Evolutionary conservation across 2,888 invertebrate species (phyloP).

Genomic region (Dione juno): DNA sequence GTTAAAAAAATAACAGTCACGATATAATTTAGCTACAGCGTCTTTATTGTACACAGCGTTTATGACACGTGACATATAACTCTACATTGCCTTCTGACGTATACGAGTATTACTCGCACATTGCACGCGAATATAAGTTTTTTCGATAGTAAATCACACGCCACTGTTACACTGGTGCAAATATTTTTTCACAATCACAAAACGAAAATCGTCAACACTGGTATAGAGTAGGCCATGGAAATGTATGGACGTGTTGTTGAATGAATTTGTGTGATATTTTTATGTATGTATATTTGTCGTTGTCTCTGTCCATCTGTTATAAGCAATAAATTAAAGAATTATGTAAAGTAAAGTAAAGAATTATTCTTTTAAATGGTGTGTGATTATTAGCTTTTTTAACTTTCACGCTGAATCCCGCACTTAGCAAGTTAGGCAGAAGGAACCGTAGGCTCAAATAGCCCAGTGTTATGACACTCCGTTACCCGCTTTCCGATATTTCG

Average conservation of each 20-base stretch:
- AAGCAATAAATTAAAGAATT: no score
- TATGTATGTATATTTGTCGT: no score
- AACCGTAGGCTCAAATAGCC: no score
- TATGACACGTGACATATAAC: slow-evolving; percentile 6
- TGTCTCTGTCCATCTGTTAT: no score
- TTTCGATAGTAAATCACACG: slow-evolving; percentile 32
- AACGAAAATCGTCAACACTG: slow-evolving; percentile 34
- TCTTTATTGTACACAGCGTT: not conserved
- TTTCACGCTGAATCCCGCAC: no score
- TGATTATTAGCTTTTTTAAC: no score
- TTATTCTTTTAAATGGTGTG: no score
- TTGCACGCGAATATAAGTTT: slow-evolving; percentile 20
- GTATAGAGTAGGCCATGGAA: slow-evolving; percentile 16
- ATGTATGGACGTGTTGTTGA: not conserved
- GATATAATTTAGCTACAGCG: not conserved
- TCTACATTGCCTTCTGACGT: slow-evolving; percentile 15
- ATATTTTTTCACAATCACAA: slow-evolving; percentile 43
- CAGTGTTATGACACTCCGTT: no score
- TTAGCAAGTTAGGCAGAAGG: no score
- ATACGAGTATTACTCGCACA: slow-evolving; percentile 18
- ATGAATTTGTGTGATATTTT: not conserved
- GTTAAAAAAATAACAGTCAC: not conserved
- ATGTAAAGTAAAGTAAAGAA: no score
- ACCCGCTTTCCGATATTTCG: no score
- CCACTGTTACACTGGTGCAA: slow-evolving; percentile 39